Base-by-base conservation (phyloP, 1,140 invertebrate genomes). In the Andricus grossulariae region DNA sequence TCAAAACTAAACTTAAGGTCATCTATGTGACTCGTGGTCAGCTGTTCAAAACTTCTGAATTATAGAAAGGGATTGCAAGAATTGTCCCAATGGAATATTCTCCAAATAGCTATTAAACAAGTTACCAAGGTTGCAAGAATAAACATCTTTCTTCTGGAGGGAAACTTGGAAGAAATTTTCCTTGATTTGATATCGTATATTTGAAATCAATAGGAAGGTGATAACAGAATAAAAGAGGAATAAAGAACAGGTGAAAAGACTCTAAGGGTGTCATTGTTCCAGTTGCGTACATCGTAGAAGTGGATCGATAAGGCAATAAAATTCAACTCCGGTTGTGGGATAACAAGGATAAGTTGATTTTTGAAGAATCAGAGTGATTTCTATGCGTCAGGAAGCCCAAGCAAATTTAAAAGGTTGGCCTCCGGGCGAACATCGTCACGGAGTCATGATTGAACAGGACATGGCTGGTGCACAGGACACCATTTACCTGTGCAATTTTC, bases 401-500 rank as follows among this genome's bases (percentile, higher is more conserved):
- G 84, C 82, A 51, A 80, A 84, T 82, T 84, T 88, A 77, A 90
- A 89, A 70, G 77, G 89, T 82, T 85, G 87, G 75, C 85, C 88
- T 79, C 84, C 85, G 82, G 87, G 86, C 78, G 87, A 91, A 72
- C 86, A 89, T 84, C 88, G 88, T 84, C 87, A 89, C 85, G 85
- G 84, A 25, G 83, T 89, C 80, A 91, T 91, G 90, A 89, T 93
- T 83, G 92, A 93, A 54, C 92, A 93, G 84, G 95, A 96, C 82
- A 94, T 96, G 93, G 95, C 95, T 79, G 95, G 95, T 82, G 97
- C 97, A 50, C 97, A 98, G 91, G 97, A 99, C 90, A 99, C 97
- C 16, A 98, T 99, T 88, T 99, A 99, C 91, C 90, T 99, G 88
- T 99, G 98, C 92, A 99, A 99, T 90, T 99, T 99, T 90, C 95